Evolutionary conservation across 2,797 vertebrate species (phyloP), one percentile per base, ranked within the genome.

Genomic region (Cheirogaleus major): DNA sequence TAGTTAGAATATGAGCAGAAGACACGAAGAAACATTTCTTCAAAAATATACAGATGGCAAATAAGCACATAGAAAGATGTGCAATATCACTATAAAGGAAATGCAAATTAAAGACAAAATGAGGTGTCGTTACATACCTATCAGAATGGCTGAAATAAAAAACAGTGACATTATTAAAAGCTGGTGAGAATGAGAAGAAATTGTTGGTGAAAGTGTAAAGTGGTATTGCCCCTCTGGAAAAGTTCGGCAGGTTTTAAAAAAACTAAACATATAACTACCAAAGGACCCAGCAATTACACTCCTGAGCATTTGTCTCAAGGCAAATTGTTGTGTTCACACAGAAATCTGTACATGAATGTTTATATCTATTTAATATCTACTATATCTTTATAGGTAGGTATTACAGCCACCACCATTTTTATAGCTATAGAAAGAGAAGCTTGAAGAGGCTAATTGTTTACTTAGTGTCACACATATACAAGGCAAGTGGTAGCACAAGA

Each of bases 1-100:
- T 57, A 92, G 80, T 50, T 69, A 95, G 32, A 94, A 81, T 30
- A 87, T 57, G 32, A 69, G 78, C 41, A 65, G 84, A 92, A 92
- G 35, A 79, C 22, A 85, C 2, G 27, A 92, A 89, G 59, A 92
- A 75, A 75, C 22, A 57, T 70, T 83, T 94, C 82, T 81, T 91
- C 18, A 86, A 90, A 50, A 84, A 48, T 43, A 81, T 50, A 83
- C 32, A 85, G 30, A 69, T 57, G 35, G 22, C 38, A 91, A 67
- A 63, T 30, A 23, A 65, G n/a, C 35, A 73, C 10, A 22, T 27
- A 23, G 63, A 73, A 73, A 81, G 63, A 80, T 75, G 41, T 85
- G 85, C 67, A 70, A 41, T 22, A 75, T 85, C 41, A 75, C 22
- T 45, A 69, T 52, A 72, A 5, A 81, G 17, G 57, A 92, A 90